phyloP scores from a whole-genome alignment of 92 coral and sea anemone genomes.

The Plumapathes pennacea region DNA sequence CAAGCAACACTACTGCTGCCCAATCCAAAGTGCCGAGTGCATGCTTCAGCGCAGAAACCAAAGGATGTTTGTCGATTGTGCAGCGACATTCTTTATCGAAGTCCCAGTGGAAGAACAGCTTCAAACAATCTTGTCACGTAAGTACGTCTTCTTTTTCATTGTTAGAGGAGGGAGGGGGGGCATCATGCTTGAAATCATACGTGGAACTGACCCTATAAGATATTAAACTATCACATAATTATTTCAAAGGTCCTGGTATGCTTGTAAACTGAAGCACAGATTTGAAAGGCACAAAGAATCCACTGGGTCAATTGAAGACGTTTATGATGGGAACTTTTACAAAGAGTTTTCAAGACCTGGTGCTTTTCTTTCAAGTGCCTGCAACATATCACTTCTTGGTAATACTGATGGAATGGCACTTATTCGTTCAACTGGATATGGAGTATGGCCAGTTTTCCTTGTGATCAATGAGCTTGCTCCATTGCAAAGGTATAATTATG shows the following conservation, averaged over 20 bases:
- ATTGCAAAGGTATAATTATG: conserved; percentile 13
- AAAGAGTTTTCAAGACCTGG: conserved; percentile 22
- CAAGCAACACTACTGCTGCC: conserved; percentile 36
- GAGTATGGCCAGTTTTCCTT: conserved; percentile 44
- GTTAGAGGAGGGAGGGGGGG: too few species aligned
- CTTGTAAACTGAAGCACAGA: conserved; percentile 26
- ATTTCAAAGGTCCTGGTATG: conserved; percentile 43
- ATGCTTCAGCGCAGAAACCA: conserved; percentile 30
- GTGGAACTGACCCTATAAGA: too few species aligned
- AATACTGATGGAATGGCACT: conserved; percentile 57
- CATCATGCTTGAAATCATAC: too few species aligned
- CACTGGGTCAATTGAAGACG: conserved; percentile 27
- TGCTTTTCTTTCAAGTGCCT: conserved; percentile 28
- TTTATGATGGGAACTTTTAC: conserved; percentile 44
- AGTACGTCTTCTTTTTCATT: too few species aligned
- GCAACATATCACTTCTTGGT: conserved; percentile 44
- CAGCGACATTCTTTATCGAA: conserved; percentile 39
- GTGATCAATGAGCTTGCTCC: conserved; percentile 55
- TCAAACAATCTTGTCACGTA: conserved; percentile 40
- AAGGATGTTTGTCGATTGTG: too few species aligned
- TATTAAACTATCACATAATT: too few species aligned
- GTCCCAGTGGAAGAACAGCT: conserved; percentile 55
- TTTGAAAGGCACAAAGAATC: conserved; percentile 7
- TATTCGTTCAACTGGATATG: conserved; percentile 13
- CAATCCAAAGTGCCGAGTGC: conserved; percentile 26